phyloP scores from a whole-genome alignment of 2,113 vertebrate genomes.

The Carassius gibelio region DNA sequence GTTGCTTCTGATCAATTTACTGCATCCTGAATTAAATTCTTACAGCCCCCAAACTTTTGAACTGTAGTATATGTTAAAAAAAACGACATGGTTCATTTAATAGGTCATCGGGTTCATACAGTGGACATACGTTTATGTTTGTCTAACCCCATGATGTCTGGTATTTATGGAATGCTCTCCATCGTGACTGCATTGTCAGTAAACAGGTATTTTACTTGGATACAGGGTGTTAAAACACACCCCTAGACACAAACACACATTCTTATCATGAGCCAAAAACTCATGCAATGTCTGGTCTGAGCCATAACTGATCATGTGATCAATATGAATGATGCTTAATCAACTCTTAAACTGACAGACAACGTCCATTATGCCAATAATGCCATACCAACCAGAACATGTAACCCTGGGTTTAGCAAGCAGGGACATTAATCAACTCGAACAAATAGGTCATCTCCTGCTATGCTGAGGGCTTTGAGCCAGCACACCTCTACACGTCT shows the following conservation, averaged over 20 bases:
- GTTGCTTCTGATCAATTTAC: background rate
- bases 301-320: conserved; percentile 52
- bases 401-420: conserved; percentile 30
- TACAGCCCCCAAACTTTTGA: background rate
- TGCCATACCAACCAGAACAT: conserved; percentile 38
- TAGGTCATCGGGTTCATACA: conserved; percentile 10
- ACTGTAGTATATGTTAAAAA: background rate
- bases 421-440: conserved; percentile 62
- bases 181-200: background rate
- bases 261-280: background rate
- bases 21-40: background rate
- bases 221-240: conserved; percentile 20
- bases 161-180: conserved; percentile 31
- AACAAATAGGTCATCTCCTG: conserved; percentile 57
- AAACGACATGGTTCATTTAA: background rate
- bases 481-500: conserved; percentile 45
- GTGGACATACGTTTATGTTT: background rate
- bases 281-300: conserved; percentile 48
- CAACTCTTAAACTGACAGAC: conserved; percentile 52
- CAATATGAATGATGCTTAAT: conserved; percentile 30
- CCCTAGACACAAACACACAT: conserved; percentile 6
- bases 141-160: conserved; percentile 12
- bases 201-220: background rate
- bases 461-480: conserved; percentile 46
- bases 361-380: conserved; percentile 45